These are phyloP conservation scores for Ptycholaimellus sp. DNA, from an alignment of 2,888 invertebrate genomes.

Conservation along the genomic window DNA sequence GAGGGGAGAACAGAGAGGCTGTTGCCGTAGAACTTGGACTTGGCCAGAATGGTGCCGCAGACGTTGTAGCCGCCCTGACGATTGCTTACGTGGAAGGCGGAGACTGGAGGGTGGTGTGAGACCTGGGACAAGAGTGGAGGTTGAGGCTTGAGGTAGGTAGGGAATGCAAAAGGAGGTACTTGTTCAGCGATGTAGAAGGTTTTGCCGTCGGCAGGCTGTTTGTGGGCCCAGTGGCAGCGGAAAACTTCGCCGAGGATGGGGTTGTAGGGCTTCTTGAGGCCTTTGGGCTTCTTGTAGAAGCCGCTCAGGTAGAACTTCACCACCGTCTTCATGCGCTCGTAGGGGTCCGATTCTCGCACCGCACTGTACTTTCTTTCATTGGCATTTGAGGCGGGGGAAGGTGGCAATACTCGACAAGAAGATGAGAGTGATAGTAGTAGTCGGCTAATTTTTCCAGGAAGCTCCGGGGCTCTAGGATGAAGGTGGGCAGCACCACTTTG, in stretches of 20 bases:
- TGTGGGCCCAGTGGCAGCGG: conserved; percentile 69
- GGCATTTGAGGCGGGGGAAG: too few relatives aligned
- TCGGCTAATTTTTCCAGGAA: conserved; percentile 76
- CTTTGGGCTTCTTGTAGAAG: conserved; percentile 74
- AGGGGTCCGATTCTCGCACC: conserved; percentile 58
- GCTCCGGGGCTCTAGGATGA: conserved; percentile 71
- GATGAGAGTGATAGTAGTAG: conserved; percentile 75
- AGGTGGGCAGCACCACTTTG: conserved; percentile 72
- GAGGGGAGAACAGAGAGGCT: too few relatives aligned
- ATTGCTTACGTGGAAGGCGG: conserved; percentile 74
- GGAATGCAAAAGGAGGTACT: too few relatives aligned
- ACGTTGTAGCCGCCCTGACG: conserved; percentile 74
- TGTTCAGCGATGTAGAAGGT: conserved; percentile 82
- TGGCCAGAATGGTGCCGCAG: conserved; percentile 63
- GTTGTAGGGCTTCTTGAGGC: conserved; percentile 81
- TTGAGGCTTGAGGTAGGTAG: too few relatives aligned
- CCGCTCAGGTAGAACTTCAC: conserved; percentile 77
- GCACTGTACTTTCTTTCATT: conserved; percentile 38
- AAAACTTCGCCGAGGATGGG: conserved; percentile 75
- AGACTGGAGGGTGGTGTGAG: conserved; percentile 78
- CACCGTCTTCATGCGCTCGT: conserved; percentile 57
- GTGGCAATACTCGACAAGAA: conserved; percentile 46
- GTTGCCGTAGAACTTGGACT: conserved; percentile 83
- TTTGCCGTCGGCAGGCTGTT: conserved; percentile 46
- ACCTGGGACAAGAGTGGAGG: too few relatives aligned